phyloP scores from a whole-genome alignment of 2,113 vertebrate genomes.

The Odontophorus gujanensis region DNA sequence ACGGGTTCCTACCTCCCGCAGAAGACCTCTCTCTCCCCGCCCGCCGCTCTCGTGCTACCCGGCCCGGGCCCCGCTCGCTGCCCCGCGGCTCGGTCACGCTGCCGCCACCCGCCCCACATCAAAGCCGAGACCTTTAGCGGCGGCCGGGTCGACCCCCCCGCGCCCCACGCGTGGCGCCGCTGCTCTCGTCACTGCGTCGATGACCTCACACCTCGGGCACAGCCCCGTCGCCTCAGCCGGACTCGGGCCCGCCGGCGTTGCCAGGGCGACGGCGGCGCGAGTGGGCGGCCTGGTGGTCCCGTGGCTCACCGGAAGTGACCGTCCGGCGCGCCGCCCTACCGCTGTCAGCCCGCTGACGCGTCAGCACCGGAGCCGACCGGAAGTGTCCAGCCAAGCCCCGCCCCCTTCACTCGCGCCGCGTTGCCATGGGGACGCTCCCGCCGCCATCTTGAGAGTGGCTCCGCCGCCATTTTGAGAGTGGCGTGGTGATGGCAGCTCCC shows the following conservation, averaged over 20 bases:
- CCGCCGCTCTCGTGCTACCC: neutral
- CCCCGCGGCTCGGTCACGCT: neutral
- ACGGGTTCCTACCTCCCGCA: rapidly evolving
- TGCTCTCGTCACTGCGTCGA: too few species aligned
- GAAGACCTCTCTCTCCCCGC: rapidly evolving
- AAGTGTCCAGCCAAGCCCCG: neutral
- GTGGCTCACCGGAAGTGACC: conserved; percentile 36
- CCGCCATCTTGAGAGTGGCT: neutral
- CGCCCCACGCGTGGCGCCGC: too few species aligned
- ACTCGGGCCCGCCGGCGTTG: too few species aligned
- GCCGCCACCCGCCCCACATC: neutral
- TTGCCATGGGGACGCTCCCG: neutral
- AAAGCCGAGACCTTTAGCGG: neutral
- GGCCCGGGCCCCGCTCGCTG: too few species aligned
- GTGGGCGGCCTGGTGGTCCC: neutral
- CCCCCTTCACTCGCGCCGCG: neutral
- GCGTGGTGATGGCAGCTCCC: rapidly evolving
- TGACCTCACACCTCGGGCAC: too few species aligned
- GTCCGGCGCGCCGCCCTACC: neutral
- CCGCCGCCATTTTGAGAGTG: too few species aligned
- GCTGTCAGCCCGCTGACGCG: neutral
- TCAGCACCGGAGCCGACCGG: conserved; percentile 3
- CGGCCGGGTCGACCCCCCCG: neutral
- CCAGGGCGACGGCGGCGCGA: neutral
- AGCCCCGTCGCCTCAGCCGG: too few species aligned